Conservation (phyloP, 2,888 invertebrate species). For the Diadegma fenestrale region DNA sequence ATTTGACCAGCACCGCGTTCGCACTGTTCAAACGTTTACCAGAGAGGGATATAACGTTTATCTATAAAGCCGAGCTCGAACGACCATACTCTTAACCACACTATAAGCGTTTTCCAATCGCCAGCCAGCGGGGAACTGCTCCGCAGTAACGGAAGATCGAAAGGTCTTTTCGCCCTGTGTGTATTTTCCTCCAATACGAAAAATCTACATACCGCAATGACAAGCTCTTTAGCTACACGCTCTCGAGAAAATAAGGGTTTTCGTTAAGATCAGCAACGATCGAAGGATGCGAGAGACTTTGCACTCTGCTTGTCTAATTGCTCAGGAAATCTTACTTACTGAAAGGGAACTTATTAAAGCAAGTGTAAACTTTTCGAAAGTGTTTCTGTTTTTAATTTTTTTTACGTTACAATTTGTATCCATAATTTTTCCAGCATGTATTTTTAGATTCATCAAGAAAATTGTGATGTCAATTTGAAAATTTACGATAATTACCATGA, state of each 20-base stretch:
- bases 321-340: constrained; percentile 1
- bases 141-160: constrained; percentile 23
- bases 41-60: constrained; percentile 77
- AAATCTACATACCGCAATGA: constrained; percentile 63
- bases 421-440: not conserved
- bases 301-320: not conserved
- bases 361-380: too few relatives aligned
- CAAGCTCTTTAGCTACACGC: constrained; percentile 42
- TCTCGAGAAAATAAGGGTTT: constrained; percentile 25
- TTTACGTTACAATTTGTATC: not conserved
- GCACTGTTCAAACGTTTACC: constrained; percentile 54
- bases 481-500: not conserved
- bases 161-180: constrained; percentile 61
- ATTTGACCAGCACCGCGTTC: constrained; percentile 59
- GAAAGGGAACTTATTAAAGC: too few relatives aligned
- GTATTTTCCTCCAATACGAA: constrained; percentile 57
- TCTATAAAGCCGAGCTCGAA: constrained; percentile 72
- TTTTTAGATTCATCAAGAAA: not conserved
- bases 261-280: constrained; percentile 14
- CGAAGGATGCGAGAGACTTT: constrained; percentile 13
- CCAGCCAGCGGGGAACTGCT: constrained; percentile 66
- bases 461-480: not conserved
- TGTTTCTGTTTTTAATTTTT: too few relatives aligned
- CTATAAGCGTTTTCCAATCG: constrained; percentile 82
- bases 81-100: constrained; percentile 63